Conservation (phyloP, 2,888 invertebrate genomes). For the Apoda limacodes region DNA sequence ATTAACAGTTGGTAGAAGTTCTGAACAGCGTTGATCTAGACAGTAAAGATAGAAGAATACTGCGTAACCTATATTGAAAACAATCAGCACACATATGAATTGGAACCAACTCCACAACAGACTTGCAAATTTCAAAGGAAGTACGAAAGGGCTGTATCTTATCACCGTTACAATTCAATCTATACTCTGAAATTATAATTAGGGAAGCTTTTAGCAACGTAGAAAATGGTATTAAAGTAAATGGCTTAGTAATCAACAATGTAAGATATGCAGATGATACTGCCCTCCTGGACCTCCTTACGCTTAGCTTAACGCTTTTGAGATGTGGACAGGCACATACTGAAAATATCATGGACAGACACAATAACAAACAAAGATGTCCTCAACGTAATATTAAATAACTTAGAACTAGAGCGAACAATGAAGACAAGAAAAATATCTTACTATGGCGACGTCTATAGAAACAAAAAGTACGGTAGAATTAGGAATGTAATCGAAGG, state of each 20-base stretch:
- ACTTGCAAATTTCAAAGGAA: background rate
- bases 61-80: constrained; percentile 4
- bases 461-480: too few relatives aligned
- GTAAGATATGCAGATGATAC: constrained; percentile 9
- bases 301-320: too few relatives aligned
- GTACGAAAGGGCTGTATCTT: too few relatives aligned
- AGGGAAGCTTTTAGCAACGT: constrained; percentile 7
- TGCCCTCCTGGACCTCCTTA: constrained; percentile 6
- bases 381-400: too few relatives aligned
- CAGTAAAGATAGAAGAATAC: constrained; percentile 2
- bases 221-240: constrained; percentile 5
- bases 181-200: constrained; percentile 10
- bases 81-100: background rate
- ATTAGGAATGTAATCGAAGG: too few relatives aligned
- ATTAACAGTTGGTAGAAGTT: background rate
- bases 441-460: too few relatives aligned
- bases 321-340: too few relatives aligned
- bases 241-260: constrained; percentile 9
- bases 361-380: too few relatives aligned
- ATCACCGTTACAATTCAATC: constrained; percentile 7
- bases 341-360: too few relatives aligned
- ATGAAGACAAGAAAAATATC: too few relatives aligned
- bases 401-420: too few relatives aligned
- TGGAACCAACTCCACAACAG: background rate
- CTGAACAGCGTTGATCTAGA: constrained; percentile 3